Percentiles rank a stretch among this genome's conserved stretches.
Evolutionary conservation across 2,113 vertebrate species (phyloP).

Genomic region (Sphyrna mokarran): DNA sequence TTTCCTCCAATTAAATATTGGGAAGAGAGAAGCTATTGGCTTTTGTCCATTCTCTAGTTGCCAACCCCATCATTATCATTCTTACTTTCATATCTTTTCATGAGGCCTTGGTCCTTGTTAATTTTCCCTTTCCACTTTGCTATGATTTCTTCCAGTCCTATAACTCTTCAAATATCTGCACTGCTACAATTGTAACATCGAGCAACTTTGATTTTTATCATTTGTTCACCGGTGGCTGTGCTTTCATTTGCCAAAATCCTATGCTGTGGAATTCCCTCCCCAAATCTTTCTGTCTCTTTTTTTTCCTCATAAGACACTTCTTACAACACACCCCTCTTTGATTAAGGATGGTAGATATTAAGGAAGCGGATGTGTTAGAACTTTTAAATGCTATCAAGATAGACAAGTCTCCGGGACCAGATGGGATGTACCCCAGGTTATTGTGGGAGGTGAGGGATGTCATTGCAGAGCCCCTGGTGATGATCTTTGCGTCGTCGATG

Average conservation of each 20-base stretch:
- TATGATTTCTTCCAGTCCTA: background rate
- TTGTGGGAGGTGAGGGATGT: no score
- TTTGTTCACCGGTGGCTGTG: background rate
- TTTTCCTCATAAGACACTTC: background rate
- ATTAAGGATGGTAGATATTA: no score
- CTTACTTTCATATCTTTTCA: background rate
- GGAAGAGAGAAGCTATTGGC: no score
- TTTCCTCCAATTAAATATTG: no score
- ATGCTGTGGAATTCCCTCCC: background rate
- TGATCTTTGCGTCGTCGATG: no score
- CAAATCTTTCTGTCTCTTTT: background rate
- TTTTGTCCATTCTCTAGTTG: no score
- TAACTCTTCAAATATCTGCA: background rate
- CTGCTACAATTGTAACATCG: background rate
- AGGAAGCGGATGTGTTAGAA: no score
- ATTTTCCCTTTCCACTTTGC: background rate
- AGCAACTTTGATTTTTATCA: no score
- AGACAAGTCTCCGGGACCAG: no score
- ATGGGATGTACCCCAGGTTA: no score
- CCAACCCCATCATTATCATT: background rate
- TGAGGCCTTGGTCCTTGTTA: background rate
- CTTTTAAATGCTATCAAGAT: no score
- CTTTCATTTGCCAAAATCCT: background rate
- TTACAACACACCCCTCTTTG: background rate
- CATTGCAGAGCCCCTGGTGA: no score